Evolutionary conservation across 2,113 vertebrate genomes (phyloP).

Genomic region (Saccopteryx leptura): DNA sequence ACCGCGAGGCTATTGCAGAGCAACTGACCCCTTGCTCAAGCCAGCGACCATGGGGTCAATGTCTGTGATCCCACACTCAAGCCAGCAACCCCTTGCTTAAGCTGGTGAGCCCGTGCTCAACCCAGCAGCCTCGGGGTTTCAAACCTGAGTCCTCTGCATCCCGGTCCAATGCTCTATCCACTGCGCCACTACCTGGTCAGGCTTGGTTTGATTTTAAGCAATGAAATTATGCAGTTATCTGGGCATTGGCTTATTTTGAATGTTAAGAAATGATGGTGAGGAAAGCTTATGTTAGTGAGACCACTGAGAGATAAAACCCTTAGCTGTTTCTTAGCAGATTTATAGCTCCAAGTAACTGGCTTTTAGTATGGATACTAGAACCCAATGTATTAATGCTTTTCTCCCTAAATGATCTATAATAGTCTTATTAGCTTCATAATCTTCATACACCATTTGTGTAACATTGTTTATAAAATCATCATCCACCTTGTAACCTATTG

Average conservation of each 20-base stretch:
- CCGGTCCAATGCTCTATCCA: too few relatives aligned
- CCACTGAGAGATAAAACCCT: constrained; percentile 75
- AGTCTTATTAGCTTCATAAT: constrained; percentile 39
- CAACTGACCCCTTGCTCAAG: too few relatives aligned
- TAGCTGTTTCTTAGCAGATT: constrained; percentile 63
- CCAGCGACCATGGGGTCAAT: too few relatives aligned
- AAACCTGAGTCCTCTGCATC: too few relatives aligned
- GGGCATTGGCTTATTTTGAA: constrained; percentile 65
- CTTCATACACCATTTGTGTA: not conserved
- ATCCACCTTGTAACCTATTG: not conserved
- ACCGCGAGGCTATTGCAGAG: too few relatives aligned
- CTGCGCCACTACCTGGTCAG: too few relatives aligned
- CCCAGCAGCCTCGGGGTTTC: too few relatives aligned
- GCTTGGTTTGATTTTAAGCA: constrained; percentile 62
- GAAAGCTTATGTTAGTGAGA: constrained; percentile 74
- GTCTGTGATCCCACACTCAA: too few relatives aligned
- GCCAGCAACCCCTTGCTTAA: too few relatives aligned
- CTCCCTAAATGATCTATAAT: constrained; percentile 11
- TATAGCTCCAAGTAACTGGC: constrained; percentile 56
- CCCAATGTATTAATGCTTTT: constrained; percentile 13
- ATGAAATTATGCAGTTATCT: constrained; percentile 75
- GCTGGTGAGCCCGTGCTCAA: too few relatives aligned
- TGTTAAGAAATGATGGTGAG: constrained; percentile 81
- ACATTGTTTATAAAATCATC: constrained; percentile 28
- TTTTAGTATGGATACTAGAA: constrained; percentile 58